phyloP scores from a whole-genome alignment of 2,113 vertebrate species.

The Tachycineta bicolor region DNA sequence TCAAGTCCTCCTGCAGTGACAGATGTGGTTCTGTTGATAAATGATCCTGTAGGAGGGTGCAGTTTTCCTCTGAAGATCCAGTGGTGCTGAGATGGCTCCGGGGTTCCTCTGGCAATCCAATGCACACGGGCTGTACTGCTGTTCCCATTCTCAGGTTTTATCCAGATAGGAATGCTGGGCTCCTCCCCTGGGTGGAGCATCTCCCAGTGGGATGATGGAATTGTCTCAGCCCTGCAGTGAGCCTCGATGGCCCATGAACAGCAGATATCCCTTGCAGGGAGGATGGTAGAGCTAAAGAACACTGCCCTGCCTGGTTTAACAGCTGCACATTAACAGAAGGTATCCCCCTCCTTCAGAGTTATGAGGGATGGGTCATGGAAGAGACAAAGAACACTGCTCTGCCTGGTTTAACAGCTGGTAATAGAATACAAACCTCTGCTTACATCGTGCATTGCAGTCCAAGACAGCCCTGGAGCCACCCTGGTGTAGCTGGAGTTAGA shows the following conservation, averaged over 20 bases:
- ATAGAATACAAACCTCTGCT: neutral
- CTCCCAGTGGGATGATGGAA: neutral
- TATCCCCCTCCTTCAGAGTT: too few species aligned
- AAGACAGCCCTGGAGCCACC: neutral
- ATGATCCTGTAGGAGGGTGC: neutral
- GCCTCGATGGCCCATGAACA: neutral
- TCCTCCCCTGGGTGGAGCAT: neutral
- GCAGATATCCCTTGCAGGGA: neutral
- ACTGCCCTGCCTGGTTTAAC: too few species aligned
- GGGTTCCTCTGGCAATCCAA: neutral
- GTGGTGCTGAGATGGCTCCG: neutral
- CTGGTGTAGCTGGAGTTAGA: accelerated
- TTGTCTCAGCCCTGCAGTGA: neutral
- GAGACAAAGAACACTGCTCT: too few species aligned
- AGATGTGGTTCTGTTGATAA: neutral
- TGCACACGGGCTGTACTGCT: neutral
- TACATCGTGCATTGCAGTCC: neutral
- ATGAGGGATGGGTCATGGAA: too few species aligned
- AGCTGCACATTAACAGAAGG: too few species aligned
- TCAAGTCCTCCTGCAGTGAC: neutral
- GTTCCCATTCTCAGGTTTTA: neutral
- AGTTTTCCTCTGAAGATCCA: neutral
- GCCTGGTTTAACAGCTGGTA: neutral
- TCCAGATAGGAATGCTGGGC: neutral
- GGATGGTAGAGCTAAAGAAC: neutral